These are phyloP conservation scores for Ceyx margarethae DNA, from an alignment of 2,113 vertebrate genomes.

Conservation along the genomic window DNA sequence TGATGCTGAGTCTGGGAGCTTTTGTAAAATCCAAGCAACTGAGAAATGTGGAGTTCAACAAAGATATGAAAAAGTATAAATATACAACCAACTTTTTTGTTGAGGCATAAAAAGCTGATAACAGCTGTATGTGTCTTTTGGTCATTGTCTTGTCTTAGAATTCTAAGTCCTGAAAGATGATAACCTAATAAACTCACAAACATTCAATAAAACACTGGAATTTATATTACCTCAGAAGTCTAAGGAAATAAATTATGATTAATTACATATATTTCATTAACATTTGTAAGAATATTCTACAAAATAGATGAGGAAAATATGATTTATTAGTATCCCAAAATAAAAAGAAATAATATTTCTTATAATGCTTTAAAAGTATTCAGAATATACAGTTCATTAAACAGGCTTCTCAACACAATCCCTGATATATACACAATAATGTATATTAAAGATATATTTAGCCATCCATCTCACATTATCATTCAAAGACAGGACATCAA, in stretches of 20 bases:
- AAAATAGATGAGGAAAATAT: background rate
- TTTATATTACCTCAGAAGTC: background rate
- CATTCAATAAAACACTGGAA: background rate
- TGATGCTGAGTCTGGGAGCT: background rate
- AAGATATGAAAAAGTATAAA: background rate
- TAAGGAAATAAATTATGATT: background rate
- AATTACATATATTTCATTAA: background rate
- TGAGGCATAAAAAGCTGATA: background rate
- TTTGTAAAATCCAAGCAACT: background rate
- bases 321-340: background rate
- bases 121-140: background rate
- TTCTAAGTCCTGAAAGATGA: background rate
- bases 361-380: slow-evolving; percentile 1
- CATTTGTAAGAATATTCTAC: background rate
- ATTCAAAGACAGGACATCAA: background rate
- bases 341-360: slow-evolving; percentile 6
- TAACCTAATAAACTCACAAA: background rate
- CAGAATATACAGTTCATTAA: background rate
- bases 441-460: background rate
- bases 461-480: background rate
- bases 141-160: background rate
- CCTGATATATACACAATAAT: background rate
- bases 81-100: background rate
- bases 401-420: background rate
- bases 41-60: background rate